A percentile compares a stretch with the other conserved stretches of the same genome.
Conservation (phyloP, 35 echinoderm and acorn worm species). For the Ophiothrix spiculata region DNA sequence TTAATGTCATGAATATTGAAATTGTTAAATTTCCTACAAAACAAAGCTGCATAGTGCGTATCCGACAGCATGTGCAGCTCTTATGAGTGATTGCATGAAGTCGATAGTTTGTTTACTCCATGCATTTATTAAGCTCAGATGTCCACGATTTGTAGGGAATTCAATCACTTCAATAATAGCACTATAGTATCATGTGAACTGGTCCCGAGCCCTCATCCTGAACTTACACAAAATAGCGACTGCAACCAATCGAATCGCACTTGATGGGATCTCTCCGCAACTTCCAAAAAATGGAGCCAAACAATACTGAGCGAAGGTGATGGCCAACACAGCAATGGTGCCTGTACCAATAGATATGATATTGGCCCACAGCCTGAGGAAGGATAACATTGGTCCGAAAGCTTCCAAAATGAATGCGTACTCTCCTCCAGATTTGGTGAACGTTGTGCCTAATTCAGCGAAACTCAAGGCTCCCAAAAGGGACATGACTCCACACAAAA, state of each 20-base stretch:
- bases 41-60: too few species aligned
- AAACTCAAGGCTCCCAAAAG: slow-evolving; percentile 68
- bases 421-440: slow-evolving; percentile 83
- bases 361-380: slow-evolving; percentile 44
- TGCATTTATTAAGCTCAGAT: too few species aligned
- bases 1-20: too few species aligned
- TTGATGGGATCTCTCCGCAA: slow-evolving; percentile 28
- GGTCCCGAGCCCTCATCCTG: slow-evolving; percentile 38
- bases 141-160: too few species aligned
- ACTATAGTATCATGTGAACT: slow-evolving; percentile 70
- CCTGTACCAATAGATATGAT: slow-evolving; percentile 32
- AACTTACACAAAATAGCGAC: slow-evolving; percentile 41
- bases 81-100: too few species aligned
- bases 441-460: slow-evolving; percentile 64
- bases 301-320: slow-evolving; percentile 51
- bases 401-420: slow-evolving; percentile 72
- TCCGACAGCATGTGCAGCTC: too few species aligned
- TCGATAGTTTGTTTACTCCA: background rate
- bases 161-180: too few species aligned
- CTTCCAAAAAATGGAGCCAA: slow-evolving; percentile 44
- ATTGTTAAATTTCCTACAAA: too few species aligned
- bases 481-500: slow-evolving; percentile 57
- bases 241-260: slow-evolving; percentile 33
- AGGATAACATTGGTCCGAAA: slow-evolving; percentile 53
- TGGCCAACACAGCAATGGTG: slow-evolving; percentile 32